phyloP scores from a whole-genome alignment of 2,113 vertebrate species.

The Galeopterus variegatus region DNA sequence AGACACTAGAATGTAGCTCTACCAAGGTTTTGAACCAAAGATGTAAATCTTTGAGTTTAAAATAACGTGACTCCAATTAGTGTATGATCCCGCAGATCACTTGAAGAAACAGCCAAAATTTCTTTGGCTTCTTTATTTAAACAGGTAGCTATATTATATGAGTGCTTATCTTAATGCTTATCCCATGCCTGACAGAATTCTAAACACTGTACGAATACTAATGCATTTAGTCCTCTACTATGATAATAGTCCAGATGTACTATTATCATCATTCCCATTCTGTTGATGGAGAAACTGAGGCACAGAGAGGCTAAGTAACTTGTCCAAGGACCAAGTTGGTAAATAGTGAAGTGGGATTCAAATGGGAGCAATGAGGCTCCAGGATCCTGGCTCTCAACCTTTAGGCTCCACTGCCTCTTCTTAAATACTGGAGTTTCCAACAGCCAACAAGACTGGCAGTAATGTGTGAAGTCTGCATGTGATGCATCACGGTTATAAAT shows the following conservation, averaged over 20 bases:
- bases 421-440: background rate
- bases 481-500: background rate
- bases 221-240: background rate
- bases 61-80: constrained; percentile 23
- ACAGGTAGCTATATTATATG: background rate
- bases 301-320: background rate
- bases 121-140: background rate
- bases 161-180: too few relatives aligned
- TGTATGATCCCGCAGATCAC: background rate
- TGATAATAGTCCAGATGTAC: background rate
- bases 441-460: background rate
- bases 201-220: background rate
- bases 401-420: background rate
- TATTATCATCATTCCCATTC: background rate
- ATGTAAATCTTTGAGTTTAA: background rate
- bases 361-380: background rate
- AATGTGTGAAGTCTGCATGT: background rate
- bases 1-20: background rate
- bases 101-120: constrained; percentile 1
- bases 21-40: background rate
- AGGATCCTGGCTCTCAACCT: background rate
- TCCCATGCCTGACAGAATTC: background rate
- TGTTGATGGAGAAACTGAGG: background rate
- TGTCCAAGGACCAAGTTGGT: background rate
- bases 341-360: background rate